A percentile compares a stretch with the other conserved stretches of the same genome.
These are phyloP conservation scores for Ctena decussata DNA, from an alignment of 2,888 invertebrate species.

Conservation along the genomic window DNA sequence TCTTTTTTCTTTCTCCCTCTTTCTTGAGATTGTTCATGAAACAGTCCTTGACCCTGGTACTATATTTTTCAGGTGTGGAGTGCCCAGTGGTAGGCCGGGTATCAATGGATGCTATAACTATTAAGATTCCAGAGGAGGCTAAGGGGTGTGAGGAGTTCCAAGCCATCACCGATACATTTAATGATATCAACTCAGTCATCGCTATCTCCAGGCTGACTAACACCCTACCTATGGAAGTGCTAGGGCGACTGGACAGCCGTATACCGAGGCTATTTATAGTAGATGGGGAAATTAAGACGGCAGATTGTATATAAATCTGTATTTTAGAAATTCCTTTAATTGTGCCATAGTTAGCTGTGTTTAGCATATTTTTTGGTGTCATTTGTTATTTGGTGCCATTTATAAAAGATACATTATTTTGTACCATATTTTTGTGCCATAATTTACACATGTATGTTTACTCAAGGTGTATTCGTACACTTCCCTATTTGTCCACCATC, in stretches of 20 bases:
- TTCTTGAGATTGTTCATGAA: no score
- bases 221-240: conserved; percentile 72
- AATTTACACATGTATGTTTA: no score
- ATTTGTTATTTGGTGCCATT: no score
- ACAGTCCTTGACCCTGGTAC: no score
- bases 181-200: conserved; percentile 62
- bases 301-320: neutral
- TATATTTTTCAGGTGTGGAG: conserved; percentile 55
- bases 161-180: conserved; percentile 58
- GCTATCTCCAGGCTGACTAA: conserved; percentile 56
- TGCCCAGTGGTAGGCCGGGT: conserved; percentile 71
- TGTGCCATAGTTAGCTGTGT: no score
- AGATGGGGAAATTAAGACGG: conserved; percentile 5
- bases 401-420: no score
- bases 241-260: conserved; percentile 61
- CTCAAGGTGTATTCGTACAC: no score
- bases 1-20: no score
- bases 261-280: conserved; percentile 66
- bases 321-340: no score
- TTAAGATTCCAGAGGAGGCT: conserved; percentile 56
- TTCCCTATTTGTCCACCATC: no score
- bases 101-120: conserved; percentile 75
- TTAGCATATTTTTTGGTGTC: no score
- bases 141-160: conserved; percentile 50
- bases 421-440: no score